Base-by-base conservation (phyloP, 1,140 invertebrate species). In the Saccostrea cuccullata region DNA sequence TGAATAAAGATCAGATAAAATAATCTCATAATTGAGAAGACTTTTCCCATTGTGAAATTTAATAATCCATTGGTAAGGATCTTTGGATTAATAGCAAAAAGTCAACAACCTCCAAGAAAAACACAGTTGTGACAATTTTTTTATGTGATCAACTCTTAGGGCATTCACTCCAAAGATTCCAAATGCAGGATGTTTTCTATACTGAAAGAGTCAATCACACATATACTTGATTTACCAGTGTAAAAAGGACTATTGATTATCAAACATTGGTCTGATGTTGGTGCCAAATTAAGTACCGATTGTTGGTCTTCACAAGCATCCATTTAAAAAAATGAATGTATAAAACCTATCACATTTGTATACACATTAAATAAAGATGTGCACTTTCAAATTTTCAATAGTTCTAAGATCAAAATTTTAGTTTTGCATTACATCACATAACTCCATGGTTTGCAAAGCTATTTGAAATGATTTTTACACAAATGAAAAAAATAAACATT, bases 221-320 rank as follows among this genome's bases (percentile, higher is more conserved):
- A 5, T 77, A 77, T 77, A 77, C 26, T 15, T 77, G 23, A 73
- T 73, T 73, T 11, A 73, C 67, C n/a, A 26, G 13, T 9, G 12
- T 11, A 30, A 73, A 73, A 73, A 13, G 26, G 26, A 73, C n/a
- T 36, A 77, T 77, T 77, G 70, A 77, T 77, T 77, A 30, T 26
- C 4, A 36, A 12, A 12, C 58, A 36, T 36, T 47, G 47, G 47
- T 64, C 58, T 64, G 13, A 64, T 20, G 58, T 64, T 64, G 58
- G 47, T 47, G 47, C 47, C 47, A 47, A 47, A 36, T 36, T 36
- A 36, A 47, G 47, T 47, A 47, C 47, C 9, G 47, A 8, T 9
- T 47, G 47, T 9, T 8, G 47, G 47, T 47, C 47, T 47, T 47
- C 9, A 47, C 47, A 47, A 8, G 9, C 47, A 47, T 47, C 47